Evolutionary conservation across 2,888 invertebrate genomes (phyloP).

Genomic region (Drosophila vallismaia): DNA sequence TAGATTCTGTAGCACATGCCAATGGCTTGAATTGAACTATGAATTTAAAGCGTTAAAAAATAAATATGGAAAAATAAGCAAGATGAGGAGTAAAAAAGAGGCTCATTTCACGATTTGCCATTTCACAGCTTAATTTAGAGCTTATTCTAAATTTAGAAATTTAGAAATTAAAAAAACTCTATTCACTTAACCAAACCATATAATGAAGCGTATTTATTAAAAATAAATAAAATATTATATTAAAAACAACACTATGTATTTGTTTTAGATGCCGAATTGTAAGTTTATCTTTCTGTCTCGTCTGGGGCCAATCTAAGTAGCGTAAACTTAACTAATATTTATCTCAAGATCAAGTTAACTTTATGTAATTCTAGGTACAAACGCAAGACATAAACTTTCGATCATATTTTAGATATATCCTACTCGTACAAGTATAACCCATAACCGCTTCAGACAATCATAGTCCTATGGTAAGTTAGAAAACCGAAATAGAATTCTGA

Average conservation of each 20-base stretch:
- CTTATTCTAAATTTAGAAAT: constrained; percentile 23
- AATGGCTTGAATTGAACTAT: constrained; percentile 40
- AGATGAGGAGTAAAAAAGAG: constrained; percentile 4
- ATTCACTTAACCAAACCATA: constrained; percentile 38
- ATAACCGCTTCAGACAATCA: constrained; percentile 15
- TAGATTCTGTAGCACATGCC: constrained; percentile 41
- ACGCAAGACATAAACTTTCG: constrained; percentile 8
- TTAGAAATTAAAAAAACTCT: constrained; percentile 29
- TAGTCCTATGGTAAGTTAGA: constrained; percentile 44
- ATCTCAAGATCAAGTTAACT: constrained; percentile 33
- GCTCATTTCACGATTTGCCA: constrained; percentile 47
- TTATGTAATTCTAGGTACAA: constrained; percentile 39
- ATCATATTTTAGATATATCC: constrained; percentile 22
- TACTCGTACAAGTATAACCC: constrained; percentile 15
- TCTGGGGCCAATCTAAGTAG: constrained; percentile 29
- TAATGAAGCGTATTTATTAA: constrained; percentile 56
- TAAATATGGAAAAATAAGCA: constrained; percentile 41
- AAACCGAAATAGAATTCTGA: constrained; percentile 4
- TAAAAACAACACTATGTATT: constrained; percentile 69
- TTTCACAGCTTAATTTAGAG: constrained; percentile 51
- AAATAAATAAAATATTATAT: constrained; percentile 67
- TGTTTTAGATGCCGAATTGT: constrained; percentile 60
- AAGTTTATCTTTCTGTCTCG: constrained; percentile 48
- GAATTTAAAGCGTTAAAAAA: constrained; percentile 18
- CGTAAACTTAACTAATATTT: constrained; percentile 27